These are phyloP conservation scores for Pygoscelis antarcticus DNA, from an alignment of 2,113 vertebrate genomes.

Conservation along the genomic window DNA sequence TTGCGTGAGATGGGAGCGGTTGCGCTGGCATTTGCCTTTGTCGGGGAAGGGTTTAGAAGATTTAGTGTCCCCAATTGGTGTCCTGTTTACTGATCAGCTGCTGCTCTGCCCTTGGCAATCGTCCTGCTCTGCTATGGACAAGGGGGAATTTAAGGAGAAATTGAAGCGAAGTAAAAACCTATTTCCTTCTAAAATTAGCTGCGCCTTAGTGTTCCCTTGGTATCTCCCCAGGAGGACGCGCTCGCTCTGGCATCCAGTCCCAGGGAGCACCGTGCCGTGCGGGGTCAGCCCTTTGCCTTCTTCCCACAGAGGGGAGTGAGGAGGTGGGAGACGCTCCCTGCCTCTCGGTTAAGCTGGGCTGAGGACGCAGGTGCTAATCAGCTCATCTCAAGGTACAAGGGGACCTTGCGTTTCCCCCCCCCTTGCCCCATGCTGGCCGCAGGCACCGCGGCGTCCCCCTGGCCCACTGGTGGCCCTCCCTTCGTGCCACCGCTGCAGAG, in stretches of 20 bases:
- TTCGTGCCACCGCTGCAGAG: accelerated
- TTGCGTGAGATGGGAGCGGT: accelerated
- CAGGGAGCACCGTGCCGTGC: accelerated
- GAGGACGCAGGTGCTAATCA: too few relatives aligned
- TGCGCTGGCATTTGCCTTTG: accelerated
- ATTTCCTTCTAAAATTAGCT: neutral
- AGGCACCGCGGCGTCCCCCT: too few relatives aligned
- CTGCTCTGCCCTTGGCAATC: neutral
- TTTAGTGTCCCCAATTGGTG: neutral
- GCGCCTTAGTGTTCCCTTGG: neutral
- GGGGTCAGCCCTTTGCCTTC: neutral
- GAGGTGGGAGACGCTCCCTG: neutral
- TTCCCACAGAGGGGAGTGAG: too few relatives aligned
- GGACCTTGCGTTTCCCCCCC: neutral
- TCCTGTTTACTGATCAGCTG: neutral
- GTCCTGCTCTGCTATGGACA: neutral
- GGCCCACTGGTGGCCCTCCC: neutral
- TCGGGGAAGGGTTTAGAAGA: neutral
- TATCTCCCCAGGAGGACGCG: neutral
- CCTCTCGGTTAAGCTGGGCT: neutral
- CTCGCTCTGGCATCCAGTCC: accelerated
- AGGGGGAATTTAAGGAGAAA: neutral
- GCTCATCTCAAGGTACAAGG: neutral
- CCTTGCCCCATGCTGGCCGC: neutral
- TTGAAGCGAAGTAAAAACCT: neutral